phyloP scores from a whole-genome alignment of 2,888 invertebrate genomes.

The Aleiodes leptofemur region DNA sequence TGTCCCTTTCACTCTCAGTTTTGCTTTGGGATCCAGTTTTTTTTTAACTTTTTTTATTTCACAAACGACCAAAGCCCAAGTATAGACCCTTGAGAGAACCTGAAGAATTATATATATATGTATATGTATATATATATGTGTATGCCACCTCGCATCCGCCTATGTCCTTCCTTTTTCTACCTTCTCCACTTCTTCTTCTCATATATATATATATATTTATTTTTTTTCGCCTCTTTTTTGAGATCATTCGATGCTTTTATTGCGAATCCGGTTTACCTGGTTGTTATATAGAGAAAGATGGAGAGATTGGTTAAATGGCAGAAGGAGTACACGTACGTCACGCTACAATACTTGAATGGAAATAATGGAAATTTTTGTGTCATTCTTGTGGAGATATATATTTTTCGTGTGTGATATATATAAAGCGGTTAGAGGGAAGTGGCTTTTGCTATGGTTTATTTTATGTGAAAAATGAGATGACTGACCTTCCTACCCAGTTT shows the following conservation, averaged over 20 bases:
- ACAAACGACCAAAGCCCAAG: conserved; percentile 10
- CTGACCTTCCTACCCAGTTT: too few relatives aligned
- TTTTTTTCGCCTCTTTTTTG: conserved; percentile 13
- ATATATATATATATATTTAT: neutral
- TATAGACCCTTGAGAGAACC: conserved; percentile 12
- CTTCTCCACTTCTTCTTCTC: neutral
- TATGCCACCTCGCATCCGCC: conserved; percentile 29
- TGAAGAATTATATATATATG: neutral
- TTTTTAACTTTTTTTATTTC: neutral
- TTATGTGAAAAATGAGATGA: conserved; percentile 6
- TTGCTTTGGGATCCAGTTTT: conserved; percentile 10
- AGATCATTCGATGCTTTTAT: conserved; percentile 62
- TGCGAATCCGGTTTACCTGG: conserved; percentile 72
- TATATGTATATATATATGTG: conserved; percentile 10
- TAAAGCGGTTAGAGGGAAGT: neutral
- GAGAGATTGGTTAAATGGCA: conserved; percentile 12
- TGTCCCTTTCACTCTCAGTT: conserved; percentile 25
- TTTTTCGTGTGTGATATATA: neutral
- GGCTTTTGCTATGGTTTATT: conserved; percentile 5
- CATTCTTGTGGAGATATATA: conserved; percentile 4
- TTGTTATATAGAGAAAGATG: conserved; percentile 16
- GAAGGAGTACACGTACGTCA: conserved; percentile 26
- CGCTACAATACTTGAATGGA: conserved; percentile 25
- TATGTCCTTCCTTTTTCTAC: conserved; percentile 8
- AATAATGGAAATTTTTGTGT: conserved; percentile 25